Conservation (phyloP, 2,797 vertebrate species). For the Taeniopygia guttata region DNA sequence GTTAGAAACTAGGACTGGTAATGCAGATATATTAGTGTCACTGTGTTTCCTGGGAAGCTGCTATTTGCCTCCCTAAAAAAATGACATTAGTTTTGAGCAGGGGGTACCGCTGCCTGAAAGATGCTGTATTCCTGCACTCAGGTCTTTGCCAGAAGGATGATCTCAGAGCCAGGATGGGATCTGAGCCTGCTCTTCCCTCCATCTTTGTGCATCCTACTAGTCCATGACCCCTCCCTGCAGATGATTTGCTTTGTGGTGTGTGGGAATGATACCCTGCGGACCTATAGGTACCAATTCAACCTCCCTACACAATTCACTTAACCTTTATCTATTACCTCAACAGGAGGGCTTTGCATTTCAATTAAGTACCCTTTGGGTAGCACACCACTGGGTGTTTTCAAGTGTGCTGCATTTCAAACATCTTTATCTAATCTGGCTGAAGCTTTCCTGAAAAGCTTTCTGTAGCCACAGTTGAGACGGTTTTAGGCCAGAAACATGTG, state of each 20-base stretch:
- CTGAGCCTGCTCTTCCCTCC: not conserved
- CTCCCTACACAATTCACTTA: not conserved
- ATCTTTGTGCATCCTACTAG: not conserved
- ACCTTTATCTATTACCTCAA: not conserved
- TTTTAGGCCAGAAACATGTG: not conserved
- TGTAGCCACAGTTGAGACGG: not conserved
- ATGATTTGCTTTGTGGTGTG: not conserved
- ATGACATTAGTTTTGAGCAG: not conserved
- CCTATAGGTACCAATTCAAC: not conserved
- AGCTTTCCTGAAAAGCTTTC: slow-evolving; percentile 4
- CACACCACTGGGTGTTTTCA: not conserved
- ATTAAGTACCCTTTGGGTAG: not conserved
- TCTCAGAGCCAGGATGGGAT: not conserved
- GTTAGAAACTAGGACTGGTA: not conserved
- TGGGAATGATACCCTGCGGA: not conserved
- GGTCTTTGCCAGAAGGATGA: not conserved
- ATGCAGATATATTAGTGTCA: not conserved
- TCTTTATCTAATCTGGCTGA: not conserved
- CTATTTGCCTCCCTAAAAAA: not conserved
- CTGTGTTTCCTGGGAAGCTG: not conserved
- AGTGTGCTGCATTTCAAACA: not conserved
- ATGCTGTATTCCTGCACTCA: not conserved
- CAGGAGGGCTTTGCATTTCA: not conserved
- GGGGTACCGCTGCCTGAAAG: not conserved
- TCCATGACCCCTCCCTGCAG: not conserved